Base-by-base conservation (phyloP, 2,888 invertebrate species). In the Coremacera marginata region DNA sequence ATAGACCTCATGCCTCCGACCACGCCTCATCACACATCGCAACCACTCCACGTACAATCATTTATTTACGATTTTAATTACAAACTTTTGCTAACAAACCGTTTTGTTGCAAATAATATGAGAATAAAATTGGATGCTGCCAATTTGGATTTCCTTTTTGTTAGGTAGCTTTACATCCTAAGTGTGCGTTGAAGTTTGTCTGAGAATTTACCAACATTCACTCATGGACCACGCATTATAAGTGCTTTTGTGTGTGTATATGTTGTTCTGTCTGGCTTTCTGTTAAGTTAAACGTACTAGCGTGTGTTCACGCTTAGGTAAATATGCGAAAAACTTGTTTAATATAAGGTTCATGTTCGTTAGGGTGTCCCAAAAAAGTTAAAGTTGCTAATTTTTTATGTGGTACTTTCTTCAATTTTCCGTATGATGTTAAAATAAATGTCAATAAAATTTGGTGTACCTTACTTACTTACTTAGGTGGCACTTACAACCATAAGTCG, bases 51-150 rank as follows among this genome's bases (percentile, higher is more conserved):
- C 44, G 44, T 44, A 44, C 37, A 49, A 62, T n/a, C 49, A 27
- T 49, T 62, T 62, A 72, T 72, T 72, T 72, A 49, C 72, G 60
- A 27, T 72, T 72, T 72, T 62, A 72, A 72, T 72, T 72, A 72
- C 72, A 44, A 72, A 72, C 49, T 72, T 72, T 57, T 72, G 27
- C 51, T 51, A 68, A 68, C 25, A 25, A 68, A 49, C 16, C 68
- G 16, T 25, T n/a, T 72, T 72, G 72, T 72, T 71, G 55, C 31
- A 37, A 11, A n/a, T 72, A 55, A 60, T 25, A 49, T 16, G 25
- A 62, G 44, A 72, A 44, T 60, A 31, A 72, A 72, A 72, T 62
- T 44, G 44, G 44, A 72, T 31, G 72, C 44, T n/a, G 16, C 44
- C 72, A 72, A 72, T 72, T 72, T 72, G 60, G 72, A 49, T 44